Percentiles rank a stretch among this genome's conserved stretches.
Conservation (phyloP, 2,113 vertebrate genomes). For the Sceloporus tristichus region DNA sequence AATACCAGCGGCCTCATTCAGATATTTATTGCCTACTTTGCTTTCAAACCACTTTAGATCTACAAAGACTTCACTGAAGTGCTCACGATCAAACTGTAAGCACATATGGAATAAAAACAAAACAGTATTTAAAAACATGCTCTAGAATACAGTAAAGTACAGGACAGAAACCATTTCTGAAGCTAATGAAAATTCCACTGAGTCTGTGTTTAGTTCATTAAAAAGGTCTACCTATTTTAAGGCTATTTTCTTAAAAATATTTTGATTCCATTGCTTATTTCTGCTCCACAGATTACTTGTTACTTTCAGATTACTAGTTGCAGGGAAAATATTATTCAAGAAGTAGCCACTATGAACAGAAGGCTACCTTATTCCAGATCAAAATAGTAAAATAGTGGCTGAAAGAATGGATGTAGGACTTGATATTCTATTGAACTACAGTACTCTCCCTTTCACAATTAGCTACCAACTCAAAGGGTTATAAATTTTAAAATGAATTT, state of each 20-base stretch:
- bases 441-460: not conserved
- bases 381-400: not conserved
- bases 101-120: conserved; percentile 36
- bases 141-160: not conserved
- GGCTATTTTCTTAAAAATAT: not conserved
- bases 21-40: conserved; percentile 98
- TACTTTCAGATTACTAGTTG: not conserved
- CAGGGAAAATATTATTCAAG: not conserved
- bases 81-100: conserved; percentile 94
- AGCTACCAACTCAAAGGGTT: not conserved
- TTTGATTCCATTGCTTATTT: not conserved
- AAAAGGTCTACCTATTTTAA: not conserved
- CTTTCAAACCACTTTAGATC: conserved; percentile 99
- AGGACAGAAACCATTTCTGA: not conserved
- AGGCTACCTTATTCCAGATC: not conserved
- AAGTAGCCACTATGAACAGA: not conserved
- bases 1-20: conserved; percentile 94
- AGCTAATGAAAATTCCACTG: not conserved
- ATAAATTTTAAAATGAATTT: not conserved
- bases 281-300: not conserved
- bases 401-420: too few species aligned
- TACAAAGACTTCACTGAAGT: conserved; percentile 97
- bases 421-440: too few species aligned
- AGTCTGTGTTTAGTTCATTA: not conserved
- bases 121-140: conserved; percentile 4